Evolutionary conservation across 1,140 invertebrate species (phyloP).

Genomic region (Drosophila tristis): DNA sequence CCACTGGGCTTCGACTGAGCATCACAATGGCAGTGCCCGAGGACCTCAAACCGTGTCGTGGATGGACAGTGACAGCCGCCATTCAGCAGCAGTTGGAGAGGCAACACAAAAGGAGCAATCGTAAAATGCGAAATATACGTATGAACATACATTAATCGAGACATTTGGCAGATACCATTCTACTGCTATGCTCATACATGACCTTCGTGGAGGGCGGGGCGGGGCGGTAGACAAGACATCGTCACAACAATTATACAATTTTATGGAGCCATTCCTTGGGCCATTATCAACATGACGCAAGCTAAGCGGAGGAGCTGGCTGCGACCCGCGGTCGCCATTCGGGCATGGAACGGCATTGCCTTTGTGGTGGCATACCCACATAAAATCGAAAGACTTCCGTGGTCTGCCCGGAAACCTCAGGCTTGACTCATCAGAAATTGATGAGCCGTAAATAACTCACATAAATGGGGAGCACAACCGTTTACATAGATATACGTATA

Average conservation of each 20-base stretch:
- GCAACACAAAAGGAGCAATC: conserved; percentile 43
- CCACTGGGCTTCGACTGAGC: no score
- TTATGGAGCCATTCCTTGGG: conserved; percentile 41
- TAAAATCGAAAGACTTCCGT: conserved; percentile 13
- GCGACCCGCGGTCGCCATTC: conserved; percentile 49
- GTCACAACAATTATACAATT: conserved; percentile 59
- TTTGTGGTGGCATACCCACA: conserved; percentile 50
- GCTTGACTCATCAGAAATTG: conserved; percentile 61
- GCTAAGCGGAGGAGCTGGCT: not conserved
- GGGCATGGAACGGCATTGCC: conserved; percentile 63
- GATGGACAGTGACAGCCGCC: not conserved
- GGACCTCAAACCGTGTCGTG: no score
- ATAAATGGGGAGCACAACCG: not conserved
- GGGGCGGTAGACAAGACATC: conserved; percentile 35
- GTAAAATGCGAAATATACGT: conserved; percentile 39
- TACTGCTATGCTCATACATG: not conserved
- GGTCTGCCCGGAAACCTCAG: conserved; percentile 14
- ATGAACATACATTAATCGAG: conserved; percentile 7
- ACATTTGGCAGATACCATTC: not conserved
- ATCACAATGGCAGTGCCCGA: no score
- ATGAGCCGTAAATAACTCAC: conserved; percentile 51
- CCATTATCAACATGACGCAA: conserved; percentile 51
- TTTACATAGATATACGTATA: no score
- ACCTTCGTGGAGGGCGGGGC: conserved; percentile 4
- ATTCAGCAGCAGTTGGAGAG: conserved; percentile 11